These are phyloP conservation scores for Mustelus asterias DNA, from an alignment of 2,113 vertebrate genomes.

Conservation along the genomic window DNA sequence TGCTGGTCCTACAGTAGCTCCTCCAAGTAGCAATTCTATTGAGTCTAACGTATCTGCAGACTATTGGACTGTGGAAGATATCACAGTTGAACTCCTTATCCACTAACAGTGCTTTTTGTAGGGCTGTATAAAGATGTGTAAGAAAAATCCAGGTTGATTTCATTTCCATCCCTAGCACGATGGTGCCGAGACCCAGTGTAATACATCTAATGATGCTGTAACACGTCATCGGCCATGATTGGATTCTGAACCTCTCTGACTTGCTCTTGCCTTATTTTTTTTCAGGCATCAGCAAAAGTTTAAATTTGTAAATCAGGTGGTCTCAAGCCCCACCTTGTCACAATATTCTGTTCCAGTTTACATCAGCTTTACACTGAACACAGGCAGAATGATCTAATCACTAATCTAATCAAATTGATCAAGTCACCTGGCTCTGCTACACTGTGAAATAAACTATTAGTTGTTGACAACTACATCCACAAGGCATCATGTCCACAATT, in stretches of 20 bases:
- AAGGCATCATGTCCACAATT: no score
- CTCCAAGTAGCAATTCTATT: background rate
- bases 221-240: background rate
- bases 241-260: background rate
- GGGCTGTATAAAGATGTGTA: background rate
- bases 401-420: no score
- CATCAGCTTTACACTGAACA: no score
- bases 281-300: background rate
- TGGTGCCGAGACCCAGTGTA: background rate
- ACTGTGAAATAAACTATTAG: no score
- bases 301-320: background rate
- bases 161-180: background rate
- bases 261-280: background rate
- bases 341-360: no score
- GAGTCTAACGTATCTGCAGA: background rate
- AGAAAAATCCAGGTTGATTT: background rate
- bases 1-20: background rate
- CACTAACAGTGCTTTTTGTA: background rate
- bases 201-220: background rate
- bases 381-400: no score
- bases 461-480: no score
- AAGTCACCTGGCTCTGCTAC: no score
- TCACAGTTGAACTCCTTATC: background rate
- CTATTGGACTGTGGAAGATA: background rate
- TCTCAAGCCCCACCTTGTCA: background rate